Evolutionary conservation across 1,140 invertebrate species (phyloP).

Genomic region (Drosophila littoralis): DNA sequence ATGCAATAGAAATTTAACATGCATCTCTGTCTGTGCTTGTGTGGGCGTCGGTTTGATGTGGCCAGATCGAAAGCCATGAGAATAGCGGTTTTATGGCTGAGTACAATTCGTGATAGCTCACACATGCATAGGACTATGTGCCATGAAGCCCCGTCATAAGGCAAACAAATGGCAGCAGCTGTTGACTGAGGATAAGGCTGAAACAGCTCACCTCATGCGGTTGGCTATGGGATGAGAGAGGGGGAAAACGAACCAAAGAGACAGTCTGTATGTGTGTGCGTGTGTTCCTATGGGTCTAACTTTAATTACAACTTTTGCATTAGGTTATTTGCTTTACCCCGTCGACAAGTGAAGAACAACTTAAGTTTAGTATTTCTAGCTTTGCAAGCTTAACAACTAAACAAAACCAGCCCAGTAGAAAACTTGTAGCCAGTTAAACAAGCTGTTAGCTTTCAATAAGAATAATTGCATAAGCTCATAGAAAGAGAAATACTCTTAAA

Average conservation of each 20-base stretch:
- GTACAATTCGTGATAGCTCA: constrained; percentile 14
- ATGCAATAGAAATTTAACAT: constrained; percentile 45
- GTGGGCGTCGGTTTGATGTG: constrained; percentile 7
- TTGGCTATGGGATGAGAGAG: constrained; percentile 1
- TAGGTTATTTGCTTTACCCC: constrained; percentile 1
- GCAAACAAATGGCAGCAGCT: constrained; percentile 57
- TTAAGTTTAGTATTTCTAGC: background rate
- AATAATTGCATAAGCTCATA: background rate
- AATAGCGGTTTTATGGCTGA: constrained; percentile 34
- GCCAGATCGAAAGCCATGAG: constrained; percentile 29
- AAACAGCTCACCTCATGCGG: constrained; percentile 24
- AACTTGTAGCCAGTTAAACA: background rate
- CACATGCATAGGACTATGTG: background rate
- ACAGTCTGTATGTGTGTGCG: background rate
- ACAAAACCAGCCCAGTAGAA: too few relatives aligned
- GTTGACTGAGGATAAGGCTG: constrained; percentile 14
- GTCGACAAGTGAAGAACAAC: constrained; percentile 6
- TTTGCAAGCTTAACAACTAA: background rate
- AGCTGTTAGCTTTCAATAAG: background rate
- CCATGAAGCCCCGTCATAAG: constrained; percentile 37
- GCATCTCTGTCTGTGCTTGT: background rate
- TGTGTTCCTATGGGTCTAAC: constrained; percentile 1
- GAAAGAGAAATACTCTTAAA: background rate
- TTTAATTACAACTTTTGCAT: constrained; percentile 25
- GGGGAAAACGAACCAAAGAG: background rate